A percentile compares a stretch with the other conserved stretches of the same genome.
Evolutionary conservation across 2,888 invertebrate genomes (phyloP).

Genomic region (Amitus sp.): DNA sequence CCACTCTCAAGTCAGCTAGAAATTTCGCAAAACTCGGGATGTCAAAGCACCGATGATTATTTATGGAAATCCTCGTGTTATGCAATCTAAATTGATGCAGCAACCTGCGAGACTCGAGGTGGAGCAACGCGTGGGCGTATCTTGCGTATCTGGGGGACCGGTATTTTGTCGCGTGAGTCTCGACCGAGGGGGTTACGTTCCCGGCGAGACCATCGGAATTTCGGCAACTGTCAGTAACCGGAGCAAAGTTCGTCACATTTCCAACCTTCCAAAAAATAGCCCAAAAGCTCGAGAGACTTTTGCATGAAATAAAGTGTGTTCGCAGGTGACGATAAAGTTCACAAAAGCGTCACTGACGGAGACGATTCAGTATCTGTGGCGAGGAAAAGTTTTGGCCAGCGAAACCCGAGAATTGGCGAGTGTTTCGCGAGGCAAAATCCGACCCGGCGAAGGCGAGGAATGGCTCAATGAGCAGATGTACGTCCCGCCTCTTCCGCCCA

Average conservation of each 20-base stretch:
- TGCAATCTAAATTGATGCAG: conserved; percentile 63
- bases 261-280: neutral
- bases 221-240: conserved; percentile 87
- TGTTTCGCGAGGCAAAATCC: conserved; percentile 81
- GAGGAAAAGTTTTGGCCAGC: conserved; percentile 86
- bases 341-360: conserved; percentile 89
- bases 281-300: neutral
- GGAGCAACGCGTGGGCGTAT: conserved; percentile 89
- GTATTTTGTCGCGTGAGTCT: conserved; percentile 87
- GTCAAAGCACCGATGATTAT: no score
- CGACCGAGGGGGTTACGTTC: conserved; percentile 93
- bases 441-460: conserved; percentile 82
- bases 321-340: conserved; percentile 75
- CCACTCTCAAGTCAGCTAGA: no score
- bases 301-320: no score
- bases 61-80: conserved; percentile 21
- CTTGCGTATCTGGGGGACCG: conserved; percentile 88
- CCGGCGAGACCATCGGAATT: conserved; percentile 91
- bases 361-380: conserved; percentile 90
- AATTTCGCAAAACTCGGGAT: neutral
- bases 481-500: conserved; percentile 94
- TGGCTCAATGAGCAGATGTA: conserved; percentile 91
- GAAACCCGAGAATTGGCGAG: conserved; percentile 88
- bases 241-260: conserved; percentile 74
- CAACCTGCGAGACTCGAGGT: conserved; percentile 92